A percentile compares a stretch with the other conserved stretches of the same genome.
These are phyloP conservation scores for Zosterops pallidus DNA, from an alignment of 2,113 vertebrate genomes.

Conservation along the genomic window DNA sequence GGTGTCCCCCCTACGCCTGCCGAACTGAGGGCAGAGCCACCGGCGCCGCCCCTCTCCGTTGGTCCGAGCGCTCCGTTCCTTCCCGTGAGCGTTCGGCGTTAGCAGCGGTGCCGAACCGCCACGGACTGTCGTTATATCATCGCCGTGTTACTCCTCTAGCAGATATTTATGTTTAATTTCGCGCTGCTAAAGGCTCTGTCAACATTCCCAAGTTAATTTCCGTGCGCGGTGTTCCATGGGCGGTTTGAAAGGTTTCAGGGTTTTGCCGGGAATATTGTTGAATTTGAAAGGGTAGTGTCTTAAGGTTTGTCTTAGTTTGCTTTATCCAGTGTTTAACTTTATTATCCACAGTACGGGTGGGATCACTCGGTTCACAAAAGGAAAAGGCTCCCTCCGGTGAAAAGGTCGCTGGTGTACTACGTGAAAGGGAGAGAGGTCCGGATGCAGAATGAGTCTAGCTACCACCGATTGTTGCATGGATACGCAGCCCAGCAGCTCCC, in stretches of 20 bases:
- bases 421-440: slow-evolving; percentile 90
- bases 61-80: no score
- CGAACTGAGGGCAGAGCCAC: not conserved
- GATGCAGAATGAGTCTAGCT: slow-evolving; percentile 84
- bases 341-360: slow-evolving; percentile 72
- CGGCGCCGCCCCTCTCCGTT: not conserved
- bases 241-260: not conserved
- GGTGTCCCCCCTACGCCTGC: no score
- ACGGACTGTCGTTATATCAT: accelerated
- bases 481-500: slow-evolving; percentile 92
- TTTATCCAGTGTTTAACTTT: not conserved
- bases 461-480: slow-evolving; percentile 83
- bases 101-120: accelerated
- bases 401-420: slow-evolving; percentile 89
- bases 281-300: not conserved
- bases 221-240: accelerated
- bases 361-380: slow-evolving; percentile 75
- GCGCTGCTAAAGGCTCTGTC: not conserved
- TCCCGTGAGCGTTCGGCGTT: accelerated
- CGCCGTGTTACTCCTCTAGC: no score
- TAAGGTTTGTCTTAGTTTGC: not conserved
- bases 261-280: not conserved
- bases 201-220: not conserved
- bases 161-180: not conserved
- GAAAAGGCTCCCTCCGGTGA: slow-evolving; percentile 81